Percentiles rank a stretch among this genome's conserved stretches.
Evolutionary conservation across 1,140 invertebrate genomes (phyloP).

Genomic region (Drosophila malerkotliana): DNA sequence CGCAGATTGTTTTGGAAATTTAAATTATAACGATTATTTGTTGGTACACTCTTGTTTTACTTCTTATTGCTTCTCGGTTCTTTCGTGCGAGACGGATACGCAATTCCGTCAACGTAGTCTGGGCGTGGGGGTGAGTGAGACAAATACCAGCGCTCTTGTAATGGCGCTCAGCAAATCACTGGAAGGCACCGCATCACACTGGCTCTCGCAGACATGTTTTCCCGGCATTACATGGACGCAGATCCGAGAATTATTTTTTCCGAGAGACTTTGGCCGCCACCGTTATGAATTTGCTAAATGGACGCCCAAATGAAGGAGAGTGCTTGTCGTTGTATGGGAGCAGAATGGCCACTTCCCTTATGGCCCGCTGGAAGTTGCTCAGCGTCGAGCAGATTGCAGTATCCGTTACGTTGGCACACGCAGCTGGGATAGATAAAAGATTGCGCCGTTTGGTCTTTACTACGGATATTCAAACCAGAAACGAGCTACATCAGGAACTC

Average conservation of each 20-base stretch:
- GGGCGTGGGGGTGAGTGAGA: no score
- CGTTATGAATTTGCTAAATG: background rate
- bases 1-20: no score
- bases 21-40: no score
- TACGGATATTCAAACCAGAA: no score
- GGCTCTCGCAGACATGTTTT: background rate
- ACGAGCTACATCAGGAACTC: no score
- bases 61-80: no score
- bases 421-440: background rate
- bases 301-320: background rate
- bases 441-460: no score
- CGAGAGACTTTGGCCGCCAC: background rate
- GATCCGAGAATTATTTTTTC: background rate
- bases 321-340: slow-evolving; percentile 1
- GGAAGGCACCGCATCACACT: background rate
- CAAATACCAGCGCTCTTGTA: no score
- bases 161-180: background rate
- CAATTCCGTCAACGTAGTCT: no score
- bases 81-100: no score
- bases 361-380: background rate
- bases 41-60: no score
- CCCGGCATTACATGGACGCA: background rate
- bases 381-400: background rate
- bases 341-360: background rate
- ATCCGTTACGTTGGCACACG: background rate